Percentiles rank a stretch among this genome's conserved stretches.
Evolutionary conservation across 2,113 vertebrate species (phyloP).

Genomic region (Ctenomys sociabilis): DNA sequence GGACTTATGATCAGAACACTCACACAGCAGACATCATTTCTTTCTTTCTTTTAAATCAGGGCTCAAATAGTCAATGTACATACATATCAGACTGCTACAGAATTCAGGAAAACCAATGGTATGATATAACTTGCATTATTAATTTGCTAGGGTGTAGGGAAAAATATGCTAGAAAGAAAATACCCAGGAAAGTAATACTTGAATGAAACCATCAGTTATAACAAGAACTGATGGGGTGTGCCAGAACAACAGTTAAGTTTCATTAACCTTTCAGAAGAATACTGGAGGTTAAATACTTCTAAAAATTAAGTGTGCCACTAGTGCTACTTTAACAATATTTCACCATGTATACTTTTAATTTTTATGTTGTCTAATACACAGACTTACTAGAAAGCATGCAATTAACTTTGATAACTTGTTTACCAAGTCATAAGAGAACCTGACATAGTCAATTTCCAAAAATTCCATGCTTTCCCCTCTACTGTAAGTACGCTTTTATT

Average conservation of each 20-base stretch:
- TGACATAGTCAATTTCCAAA: constrained; percentile 24
- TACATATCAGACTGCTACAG: constrained; percentile 58
- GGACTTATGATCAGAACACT: constrained; percentile 33
- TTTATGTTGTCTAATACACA: constrained; percentile 10
- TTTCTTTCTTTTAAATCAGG: constrained; percentile 39
- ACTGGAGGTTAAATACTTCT: background rate
- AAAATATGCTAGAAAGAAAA: constrained; percentile 45
- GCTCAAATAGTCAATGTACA: constrained; percentile 63
- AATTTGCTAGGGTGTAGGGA: constrained; percentile 17
- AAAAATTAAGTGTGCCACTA: constrained; percentile 10
- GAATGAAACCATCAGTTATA: constrained; percentile 39
- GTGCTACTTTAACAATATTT: background rate
- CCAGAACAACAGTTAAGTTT: constrained; percentile 27
- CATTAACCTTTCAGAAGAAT: constrained; percentile 41
- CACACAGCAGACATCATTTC: constrained; percentile 45
- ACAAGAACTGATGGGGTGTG: background rate
- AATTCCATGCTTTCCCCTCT: background rate
- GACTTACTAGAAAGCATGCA: constrained; percentile 1
- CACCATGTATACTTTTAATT: background rate
- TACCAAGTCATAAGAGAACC: constrained; percentile 37
- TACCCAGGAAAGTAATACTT: constrained; percentile 11
- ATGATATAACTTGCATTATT: constrained; percentile 71
- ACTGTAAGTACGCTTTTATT: background rate
- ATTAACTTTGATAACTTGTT: constrained; percentile 33
- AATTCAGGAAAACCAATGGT: constrained; percentile 63